These are phyloP conservation scores for Andrena bicolor DNA, from an alignment of 2,888 invertebrate species.

Conservation along the genomic window DNA sequence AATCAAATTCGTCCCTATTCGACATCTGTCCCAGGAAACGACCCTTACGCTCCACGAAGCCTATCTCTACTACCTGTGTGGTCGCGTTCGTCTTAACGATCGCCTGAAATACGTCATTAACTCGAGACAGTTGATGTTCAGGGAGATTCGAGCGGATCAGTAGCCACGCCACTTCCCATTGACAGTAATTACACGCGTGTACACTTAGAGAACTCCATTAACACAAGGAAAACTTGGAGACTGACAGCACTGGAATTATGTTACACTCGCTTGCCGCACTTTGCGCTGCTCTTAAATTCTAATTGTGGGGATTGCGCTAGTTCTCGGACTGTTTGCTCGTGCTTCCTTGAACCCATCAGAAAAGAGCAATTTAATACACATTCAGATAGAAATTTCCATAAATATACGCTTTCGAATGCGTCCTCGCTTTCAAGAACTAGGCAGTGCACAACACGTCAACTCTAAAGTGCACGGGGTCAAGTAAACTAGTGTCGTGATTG, in stretches of 20 bases:
- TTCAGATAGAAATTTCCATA: too few species aligned
- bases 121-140: slow-evolving; percentile 47
- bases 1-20: slow-evolving; percentile 61
- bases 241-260: slow-evolving; percentile 27
- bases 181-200: slow-evolving; percentile 55
- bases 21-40: slow-evolving; percentile 33
- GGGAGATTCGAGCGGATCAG: slow-evolving; percentile 48
- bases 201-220: slow-evolving; percentile 32
- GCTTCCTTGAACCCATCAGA: too few species aligned
- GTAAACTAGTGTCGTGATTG: too few species aligned
- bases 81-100: slow-evolving; percentile 66
- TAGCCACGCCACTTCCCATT: slow-evolving; percentile 48
- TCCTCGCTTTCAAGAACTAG: too few species aligned
- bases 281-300: slow-evolving; percentile 4
- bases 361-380: too few species aligned
- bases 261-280: slow-evolving; percentile 15
- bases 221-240: slow-evolving; percentile 17
- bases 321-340: not conserved
- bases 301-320: not conserved
- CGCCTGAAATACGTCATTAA: slow-evolving; percentile 75
- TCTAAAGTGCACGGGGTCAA: too few species aligned
- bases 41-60: slow-evolving; percentile 31
- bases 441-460: too few species aligned
- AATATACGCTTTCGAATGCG: too few species aligned
- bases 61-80: slow-evolving; percentile 65